Evolutionary conservation across 2,888 invertebrate species (phyloP), one percentile per base, ranked within the genome.

Genomic region (Holacanthella duospinosa): DNA sequence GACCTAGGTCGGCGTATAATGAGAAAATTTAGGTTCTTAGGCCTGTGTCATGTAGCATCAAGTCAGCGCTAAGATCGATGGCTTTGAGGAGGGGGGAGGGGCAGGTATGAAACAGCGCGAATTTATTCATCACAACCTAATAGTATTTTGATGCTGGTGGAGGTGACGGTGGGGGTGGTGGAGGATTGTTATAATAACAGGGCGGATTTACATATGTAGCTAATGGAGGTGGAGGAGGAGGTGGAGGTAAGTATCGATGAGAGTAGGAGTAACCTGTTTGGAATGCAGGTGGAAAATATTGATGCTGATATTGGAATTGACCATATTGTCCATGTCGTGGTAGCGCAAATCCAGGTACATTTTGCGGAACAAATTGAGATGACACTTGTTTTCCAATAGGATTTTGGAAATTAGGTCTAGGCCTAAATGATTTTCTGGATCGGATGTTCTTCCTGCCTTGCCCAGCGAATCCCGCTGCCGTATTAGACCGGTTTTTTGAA

Each of bases 401-500:
- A 21, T 48, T 48, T 9, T 9, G 21, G n/a, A 16, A 21, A n/a
- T 48, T 48, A 4, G 16, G 12, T 4, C 4, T 48, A 4, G 48
- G 48, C 12, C 12, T 21, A 16, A 21, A 9, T 4, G 36, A 36
- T 36, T 36, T 36, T 9, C 36, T 6, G 36, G 9, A 16, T 36
- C 36, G 36, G 16, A 36, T 36, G 16, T 48, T 48, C 21, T 21
- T 48, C 48, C 48, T 9, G n/a, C 19, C 21, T 48, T 48, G 16
- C 6, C 21, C 48, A 16, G 19, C 48, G 16, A 4, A 9, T 9
- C 21, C 48, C 6, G 4, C 48, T 16, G 19, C 19, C 16, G 6
- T 48, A n/a, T n/a, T n/a, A 9, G 6, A 21, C 36, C 16, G 6
- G 9, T 6, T n/a, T 59, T 71, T 74, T 1, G 77, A 77, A 56